phyloP scores from a whole-genome alignment of 2,113 vertebrate species.

The Phalacrocorax aristotelis region DNA sequence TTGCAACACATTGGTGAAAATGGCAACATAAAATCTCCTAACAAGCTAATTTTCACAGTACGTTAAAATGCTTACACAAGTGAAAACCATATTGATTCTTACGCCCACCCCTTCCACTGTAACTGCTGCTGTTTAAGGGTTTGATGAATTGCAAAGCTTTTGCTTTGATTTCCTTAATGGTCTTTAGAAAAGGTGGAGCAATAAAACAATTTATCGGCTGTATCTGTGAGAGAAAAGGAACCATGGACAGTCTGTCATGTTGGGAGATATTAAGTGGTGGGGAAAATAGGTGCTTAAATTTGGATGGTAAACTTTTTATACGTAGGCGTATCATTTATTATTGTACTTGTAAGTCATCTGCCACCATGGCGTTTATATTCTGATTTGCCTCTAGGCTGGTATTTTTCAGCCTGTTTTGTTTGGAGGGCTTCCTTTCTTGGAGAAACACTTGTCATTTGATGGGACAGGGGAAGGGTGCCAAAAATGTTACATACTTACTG shows the following conservation, averaged over 20 bases:
- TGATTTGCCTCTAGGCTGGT: not conserved
- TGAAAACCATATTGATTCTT: not conserved
- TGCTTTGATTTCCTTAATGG: constrained; percentile 20
- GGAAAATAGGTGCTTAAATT: not conserved
- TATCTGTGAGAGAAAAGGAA: not conserved
- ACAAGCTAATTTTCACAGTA: not conserved
- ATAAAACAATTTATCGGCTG: not conserved
- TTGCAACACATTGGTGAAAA: not conserved
- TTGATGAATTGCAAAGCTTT: not conserved
- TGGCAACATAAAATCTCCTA: not conserved
- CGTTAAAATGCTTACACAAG: not conserved
- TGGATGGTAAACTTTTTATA: not conserved
- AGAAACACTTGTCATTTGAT: not conserved
- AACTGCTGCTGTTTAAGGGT: not conserved
- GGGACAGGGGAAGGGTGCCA: not conserved
- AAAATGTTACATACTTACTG: not conserved
- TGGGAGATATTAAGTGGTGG: not conserved
- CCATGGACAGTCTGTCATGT: not conserved
- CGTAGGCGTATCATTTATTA: not conserved
- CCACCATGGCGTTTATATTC: not conserved
- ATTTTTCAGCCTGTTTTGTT: not conserved
- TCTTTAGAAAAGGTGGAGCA: not conserved
- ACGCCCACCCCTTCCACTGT: accelerated
- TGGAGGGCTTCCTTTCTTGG: not conserved
- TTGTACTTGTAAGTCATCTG: not conserved